Evolutionary conservation across 1,140 invertebrate species (phyloP), one percentile per base, ranked within the genome.

Genomic region (Procambarus clarkii): DNA sequence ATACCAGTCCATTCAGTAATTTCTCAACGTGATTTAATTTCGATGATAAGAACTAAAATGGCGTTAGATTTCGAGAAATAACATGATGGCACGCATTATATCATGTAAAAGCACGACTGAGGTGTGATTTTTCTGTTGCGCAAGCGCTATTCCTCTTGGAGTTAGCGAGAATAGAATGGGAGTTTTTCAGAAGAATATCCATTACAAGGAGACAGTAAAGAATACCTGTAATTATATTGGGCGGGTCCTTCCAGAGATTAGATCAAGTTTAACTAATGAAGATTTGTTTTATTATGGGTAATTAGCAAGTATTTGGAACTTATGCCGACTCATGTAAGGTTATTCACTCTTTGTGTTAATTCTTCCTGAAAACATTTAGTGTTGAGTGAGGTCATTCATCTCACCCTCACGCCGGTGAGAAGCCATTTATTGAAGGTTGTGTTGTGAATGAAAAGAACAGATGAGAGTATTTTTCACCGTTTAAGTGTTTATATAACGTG

Each of bases 391-490:
- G 15, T 2, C n/a, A 58, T 58, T n/a, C 9, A 11, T 58, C 58
- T 81, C 48, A 9, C 50, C 50, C 34, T 54, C 8, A 24, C n/a
- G 77, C 7, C 15, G 78, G 50, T 71, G 18, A 44, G 45, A 78
- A 80, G 78, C 81, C 86, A 88, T 77, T 88, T 81, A 88, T 81
- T 81, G 86, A 88, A 80, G 77, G 69, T n/a, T 88, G 86, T 88
- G 86, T 64, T 81, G 78, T 81, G 78, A 88, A 81, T 81, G 86
- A 88, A 71, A 81, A 88, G 54, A 80, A 80, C 60, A 64, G 86
- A 88, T 88, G 77, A 81, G 86, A 81, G 71, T 81, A 88, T 88
- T 88, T 88, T 88, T 88, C 78, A 69, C 44, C 77, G 5, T 9
- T 80, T 78, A 87, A 79, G 86, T 87, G 86, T 64, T 69, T 87